Conservation (phyloP, 2,797 vertebrate genomes). For the Sternotherus odoratus region DNA sequence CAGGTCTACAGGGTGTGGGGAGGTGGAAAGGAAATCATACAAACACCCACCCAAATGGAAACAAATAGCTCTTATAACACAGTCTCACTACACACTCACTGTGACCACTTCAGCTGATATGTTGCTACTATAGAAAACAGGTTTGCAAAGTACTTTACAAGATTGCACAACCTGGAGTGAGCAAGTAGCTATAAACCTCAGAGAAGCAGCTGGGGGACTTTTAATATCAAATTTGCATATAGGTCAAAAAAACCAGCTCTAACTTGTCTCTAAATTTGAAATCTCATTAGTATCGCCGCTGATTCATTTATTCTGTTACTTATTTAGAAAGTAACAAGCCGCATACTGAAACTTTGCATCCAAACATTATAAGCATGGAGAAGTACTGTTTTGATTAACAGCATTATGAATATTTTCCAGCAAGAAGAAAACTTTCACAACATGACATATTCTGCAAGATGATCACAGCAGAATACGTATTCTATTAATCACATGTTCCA, state of each 20-base stretch:
- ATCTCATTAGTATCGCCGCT: constrained; percentile 45
- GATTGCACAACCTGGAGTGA: constrained; percentile 17
- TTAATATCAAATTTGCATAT: constrained; percentile 15
- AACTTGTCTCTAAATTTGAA: constrained; percentile 46
- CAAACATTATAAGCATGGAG: background rate
- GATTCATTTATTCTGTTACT: constrained; percentile 54
- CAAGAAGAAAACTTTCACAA: constrained; percentile 8
- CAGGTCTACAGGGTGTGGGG: background rate
- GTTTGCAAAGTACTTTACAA: background rate
- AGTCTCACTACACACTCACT: background rate
- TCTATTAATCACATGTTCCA: background rate
- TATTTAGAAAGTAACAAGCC: background rate
- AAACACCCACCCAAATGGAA: background rate
- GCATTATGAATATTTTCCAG: constrained; percentile 40
- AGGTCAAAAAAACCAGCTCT: constrained; percentile 46
- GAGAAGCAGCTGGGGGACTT: fast-evolving
- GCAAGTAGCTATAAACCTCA: background rate
- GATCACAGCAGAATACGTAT: background rate
- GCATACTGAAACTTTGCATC: constrained; percentile 47
- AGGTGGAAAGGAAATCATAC: background rate
- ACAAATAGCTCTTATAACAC: background rate
- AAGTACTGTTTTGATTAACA: constrained; percentile 3
- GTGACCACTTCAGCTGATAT: constrained; percentile 9
- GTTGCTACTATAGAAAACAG: constrained; percentile 7
- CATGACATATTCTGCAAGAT: background rate